Evolutionary conservation across 2,113 vertebrate species (phyloP), one percentile per base, ranked within the genome.

Genomic region (Ellobius talpinus): DNA sequence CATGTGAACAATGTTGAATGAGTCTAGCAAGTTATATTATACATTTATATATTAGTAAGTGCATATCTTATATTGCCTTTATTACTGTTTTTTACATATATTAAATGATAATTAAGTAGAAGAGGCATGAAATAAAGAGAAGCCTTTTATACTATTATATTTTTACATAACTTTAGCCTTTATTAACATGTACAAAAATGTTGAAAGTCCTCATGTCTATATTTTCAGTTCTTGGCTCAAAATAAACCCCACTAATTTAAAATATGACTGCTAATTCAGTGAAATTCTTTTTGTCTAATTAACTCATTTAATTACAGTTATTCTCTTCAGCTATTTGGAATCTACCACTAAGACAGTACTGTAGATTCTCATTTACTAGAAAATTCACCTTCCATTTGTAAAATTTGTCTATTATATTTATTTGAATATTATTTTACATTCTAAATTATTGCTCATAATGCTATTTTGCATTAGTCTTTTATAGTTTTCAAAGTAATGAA

Each of bases 331-430:
- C 78, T 93, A 90, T 84, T 95, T 94, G 68, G 16, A 92, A 87
- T 19, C 42, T 47, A 63, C 31, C 58, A 94, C 39, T 42, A 73
- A 90, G 16, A 74, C 68, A 78, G 21, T 72, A 92, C 82, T 96
- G 92, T 76, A 94, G 72, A 65, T 81, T 11, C 50, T 81, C 47
- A 66, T 72, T 94, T 52, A 66, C n/a, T 86, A 68, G 39, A 58
- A 93, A 89, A 89, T 95, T 89, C 61, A 58, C 89, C 68, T 87
- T 93, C 42, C 7, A 90, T 92, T 89, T 61, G 70, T 29, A 84
- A 39, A 96, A 90, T 88, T 66, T 86, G 77, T 42, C 65, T 95
- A 81, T 86, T 96, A 89, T 95, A 85, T 93, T 42, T 84, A 33
- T 91, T 81, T 87, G 36, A 74, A 68, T 92, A 85, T 12, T 90